These are phyloP conservation scores for Mylabris phalerata DNA, from an alignment of 1,140 invertebrate species.

Conservation along the genomic window DNA sequence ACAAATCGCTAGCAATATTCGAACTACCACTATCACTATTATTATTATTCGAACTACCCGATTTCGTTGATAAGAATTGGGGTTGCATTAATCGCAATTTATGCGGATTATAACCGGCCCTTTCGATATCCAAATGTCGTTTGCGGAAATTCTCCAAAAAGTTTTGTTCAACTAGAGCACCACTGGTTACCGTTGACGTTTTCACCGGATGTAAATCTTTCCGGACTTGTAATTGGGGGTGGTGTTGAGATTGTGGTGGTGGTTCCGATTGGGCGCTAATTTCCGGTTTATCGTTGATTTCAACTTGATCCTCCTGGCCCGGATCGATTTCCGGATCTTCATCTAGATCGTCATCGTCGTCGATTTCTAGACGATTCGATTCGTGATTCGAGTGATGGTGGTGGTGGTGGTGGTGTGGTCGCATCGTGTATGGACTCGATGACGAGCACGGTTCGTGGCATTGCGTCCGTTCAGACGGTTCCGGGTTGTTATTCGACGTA, in stretches of 20 bases:
- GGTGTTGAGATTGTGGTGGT: constrained; percentile 15
- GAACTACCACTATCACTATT: constrained; percentile 14
- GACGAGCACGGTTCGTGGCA: constrained; percentile 54
- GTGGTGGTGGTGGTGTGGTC: constrained; percentile 45
- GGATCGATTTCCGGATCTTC: constrained; percentile 49
- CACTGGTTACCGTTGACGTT: constrained; percentile 44
- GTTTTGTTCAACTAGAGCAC: constrained; percentile 18
- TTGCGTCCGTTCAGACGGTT: constrained; percentile 51
- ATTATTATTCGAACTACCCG: constrained; percentile 31
- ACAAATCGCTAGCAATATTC: constrained; percentile 37
- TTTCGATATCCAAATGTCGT: constrained; percentile 32
- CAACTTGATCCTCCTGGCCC: constrained; percentile 48
- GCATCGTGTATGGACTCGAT: constrained; percentile 59
- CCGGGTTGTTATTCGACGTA: background rate
- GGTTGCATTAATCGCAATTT: constrained; percentile 26
- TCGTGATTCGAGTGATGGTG: constrained; percentile 33
- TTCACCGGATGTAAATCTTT: constrained; percentile 57
- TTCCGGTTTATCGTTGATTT: constrained; percentile 43
- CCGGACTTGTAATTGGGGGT: constrained; percentile 61
- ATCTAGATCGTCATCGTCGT: constrained; percentile 40
- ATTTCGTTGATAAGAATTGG: constrained; percentile 6
- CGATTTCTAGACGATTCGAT: constrained; percentile 1
- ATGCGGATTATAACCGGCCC: constrained; percentile 24
- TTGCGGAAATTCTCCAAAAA: constrained; percentile 36
- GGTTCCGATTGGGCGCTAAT: background rate